Evolutionary conservation across 2,888 invertebrate species (phyloP), one percentile per base, ranked within the genome.

Genomic region (Nomada ferruginata): DNA sequence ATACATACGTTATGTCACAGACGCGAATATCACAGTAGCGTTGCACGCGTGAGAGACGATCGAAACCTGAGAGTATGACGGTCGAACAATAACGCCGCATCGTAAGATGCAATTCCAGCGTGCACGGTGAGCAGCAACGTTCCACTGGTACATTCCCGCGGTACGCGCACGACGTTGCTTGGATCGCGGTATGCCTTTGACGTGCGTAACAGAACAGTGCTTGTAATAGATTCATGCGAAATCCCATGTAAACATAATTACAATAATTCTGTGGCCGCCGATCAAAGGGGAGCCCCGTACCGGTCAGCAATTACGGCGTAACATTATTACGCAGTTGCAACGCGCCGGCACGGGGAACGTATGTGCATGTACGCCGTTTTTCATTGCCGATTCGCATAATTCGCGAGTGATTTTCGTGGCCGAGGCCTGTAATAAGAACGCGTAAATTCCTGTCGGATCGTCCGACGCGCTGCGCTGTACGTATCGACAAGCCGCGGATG

Each of bases 131-230:
- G 55, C 63, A 57, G 52, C 69, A 64, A 52, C 60, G 64, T 70
- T 65, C 73, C 66, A 55, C 11, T 13, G 57, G 52, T 73, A 69
- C 75, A 88, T 85, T 84, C 89, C 87, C 72, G 80, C 50, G 86
- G 88, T 68, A 86, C 76, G 77, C 76, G 78, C 50, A 64, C 69
- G 36, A 36, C 72, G 53, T 59, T 73, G 78, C 73, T 76, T 63
- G 76, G 61, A 44, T 74, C 15, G 64, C 44, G 86, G 87, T 88
- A 87, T 87, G 87, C 82, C 85, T 87, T 87, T 87, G 87, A 87
- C 79, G 85, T 61, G n/a, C 60, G 68, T 70, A 82, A 83, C 81
- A 73, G 83, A 85, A 83, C 83, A 76, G 57, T 65, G 26, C 66
- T 36, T 64, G 77, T 83, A 79, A 86, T 81, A 81, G 81, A 82